These are phyloP conservation scores for Archegozetes longisetosus DNA, from an alignment of 1,140 invertebrate genomes.

Conservation along the genomic window DNA sequence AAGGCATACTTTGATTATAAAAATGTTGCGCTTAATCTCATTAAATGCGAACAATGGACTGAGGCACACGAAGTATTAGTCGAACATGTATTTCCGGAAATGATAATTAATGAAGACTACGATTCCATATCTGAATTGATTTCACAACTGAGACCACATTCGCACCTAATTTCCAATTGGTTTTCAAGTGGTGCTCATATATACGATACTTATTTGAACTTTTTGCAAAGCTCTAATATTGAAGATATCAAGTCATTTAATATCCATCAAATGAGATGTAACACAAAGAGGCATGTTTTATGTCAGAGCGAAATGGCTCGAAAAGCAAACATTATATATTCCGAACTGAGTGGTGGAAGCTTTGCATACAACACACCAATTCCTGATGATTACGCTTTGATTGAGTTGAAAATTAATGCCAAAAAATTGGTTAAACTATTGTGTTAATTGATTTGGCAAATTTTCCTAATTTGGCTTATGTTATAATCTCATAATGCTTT, in stretches of 20 bases:
- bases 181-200: constrained; percentile 1
- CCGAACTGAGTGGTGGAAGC: constrained; percentile 30
- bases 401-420: constrained; percentile 33
- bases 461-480: no score
- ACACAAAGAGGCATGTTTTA: constrained; percentile 24
- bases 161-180: constrained; percentile 10
- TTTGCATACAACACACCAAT: constrained; percentile 27
- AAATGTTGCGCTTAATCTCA: neutral
- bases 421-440: neutral
- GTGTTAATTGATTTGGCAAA: neutral
- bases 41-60: constrained; percentile 3
- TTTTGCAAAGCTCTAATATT: neutral
- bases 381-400: constrained; percentile 46
- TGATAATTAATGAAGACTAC: constrained; percentile 10
- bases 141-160: neutral
- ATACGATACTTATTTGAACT: constrained; percentile 5
- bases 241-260: constrained; percentile 7
- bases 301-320: constrained; percentile 49
- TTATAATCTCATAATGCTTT: no score
- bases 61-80: constrained; percentile 10
- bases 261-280: constrained; percentile 4
- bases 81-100: constrained; percentile 12
- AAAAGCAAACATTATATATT: constrained; percentile 28
- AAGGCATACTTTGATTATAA: neutral
- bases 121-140: constrained; percentile 1